Evolutionary conservation across 2,888 invertebrate species (phyloP).

Genomic region (Andrena bucephala): DNA sequence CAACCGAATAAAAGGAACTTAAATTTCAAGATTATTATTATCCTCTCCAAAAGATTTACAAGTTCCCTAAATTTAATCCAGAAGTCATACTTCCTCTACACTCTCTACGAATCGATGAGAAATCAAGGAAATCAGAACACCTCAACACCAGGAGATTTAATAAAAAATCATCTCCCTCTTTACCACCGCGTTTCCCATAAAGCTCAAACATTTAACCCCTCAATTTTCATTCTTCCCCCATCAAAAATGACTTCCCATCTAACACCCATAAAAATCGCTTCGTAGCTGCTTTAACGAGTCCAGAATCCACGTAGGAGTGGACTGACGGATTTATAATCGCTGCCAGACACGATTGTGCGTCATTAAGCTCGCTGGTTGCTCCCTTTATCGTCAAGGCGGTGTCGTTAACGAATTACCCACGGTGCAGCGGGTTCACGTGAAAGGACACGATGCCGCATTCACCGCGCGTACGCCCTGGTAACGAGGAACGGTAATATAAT

Average conservation of each 20-base stretch:
- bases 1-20: too few relatives aligned
- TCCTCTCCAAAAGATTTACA: too few relatives aligned
- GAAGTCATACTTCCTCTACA: too few relatives aligned
- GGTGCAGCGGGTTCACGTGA: slow-evolving; percentile 17
- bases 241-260: not conserved
- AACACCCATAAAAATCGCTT: not conserved
- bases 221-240: slow-evolving; percentile 1
- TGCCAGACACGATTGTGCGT: slow-evolving; percentile 26
- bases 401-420: slow-evolving; percentile 29
- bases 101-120: too few relatives aligned
- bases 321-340: slow-evolving; percentile 28
- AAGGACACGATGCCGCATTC: slow-evolving; percentile 20
- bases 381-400: slow-evolving; percentile 18
- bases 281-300: slow-evolving; percentile 4
- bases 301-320: not conserved
- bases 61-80: too few relatives aligned
- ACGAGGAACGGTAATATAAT: slow-evolving; percentile 12
- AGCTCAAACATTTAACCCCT: not conserved
- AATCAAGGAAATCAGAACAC: too few relatives aligned
- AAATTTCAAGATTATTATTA: too few relatives aligned
- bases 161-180: too few relatives aligned
- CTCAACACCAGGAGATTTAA: too few relatives aligned
- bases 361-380: slow-evolving; percentile 2
- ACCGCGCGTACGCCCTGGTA: not conserved
- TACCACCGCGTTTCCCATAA: too few relatives aligned